phyloP scores from a whole-genome alignment of 2,888 invertebrate species.

The Athalia cordata region DNA sequence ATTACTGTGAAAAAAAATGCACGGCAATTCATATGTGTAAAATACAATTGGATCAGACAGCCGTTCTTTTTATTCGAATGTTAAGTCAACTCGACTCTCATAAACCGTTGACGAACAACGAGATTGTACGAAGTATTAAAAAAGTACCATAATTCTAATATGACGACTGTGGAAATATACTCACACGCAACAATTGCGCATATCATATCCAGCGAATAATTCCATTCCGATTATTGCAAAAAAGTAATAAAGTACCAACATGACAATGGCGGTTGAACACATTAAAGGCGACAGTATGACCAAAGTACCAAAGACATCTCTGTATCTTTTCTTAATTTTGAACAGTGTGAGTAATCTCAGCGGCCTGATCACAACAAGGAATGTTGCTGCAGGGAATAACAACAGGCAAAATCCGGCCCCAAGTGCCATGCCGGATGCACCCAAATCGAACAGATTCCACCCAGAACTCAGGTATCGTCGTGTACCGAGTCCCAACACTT shows the following conservation, averaged over 20 bases:
- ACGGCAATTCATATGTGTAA: background rate
- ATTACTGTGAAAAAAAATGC: conserved; percentile 76
- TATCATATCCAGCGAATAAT: conserved; percentile 83
- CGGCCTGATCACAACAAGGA: conserved; percentile 84
- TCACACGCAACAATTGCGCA: conserved; percentile 89
- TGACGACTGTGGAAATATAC: conserved; percentile 64
- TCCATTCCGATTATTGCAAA: conserved; percentile 95
- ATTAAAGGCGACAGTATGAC: conserved; percentile 88
- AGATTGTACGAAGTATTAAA: background rate
- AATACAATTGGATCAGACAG: too few species aligned
- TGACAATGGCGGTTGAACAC: conserved; percentile 88
- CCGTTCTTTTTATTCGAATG: background rate
- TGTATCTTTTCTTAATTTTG: conserved; percentile 87
- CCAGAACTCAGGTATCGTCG: conserved; percentile 85
- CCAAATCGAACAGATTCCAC: conserved; percentile 89
- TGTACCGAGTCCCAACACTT: conserved; percentile 84
- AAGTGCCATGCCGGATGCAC: conserved; percentile 81
- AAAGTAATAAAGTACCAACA: conserved; percentile 90
- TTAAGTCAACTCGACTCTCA: conserved; percentile 41
- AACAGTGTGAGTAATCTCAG: conserved; percentile 82
- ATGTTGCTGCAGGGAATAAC: conserved; percentile 81
- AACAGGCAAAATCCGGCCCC: conserved; percentile 81
- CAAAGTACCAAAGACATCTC: conserved; percentile 89
- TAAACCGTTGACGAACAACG: too few species aligned
- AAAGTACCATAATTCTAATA: conserved; percentile 31